Evolutionary conservation across 2,113 vertebrate genomes (phyloP).

Genomic region (Epinephelus moara): DNA sequence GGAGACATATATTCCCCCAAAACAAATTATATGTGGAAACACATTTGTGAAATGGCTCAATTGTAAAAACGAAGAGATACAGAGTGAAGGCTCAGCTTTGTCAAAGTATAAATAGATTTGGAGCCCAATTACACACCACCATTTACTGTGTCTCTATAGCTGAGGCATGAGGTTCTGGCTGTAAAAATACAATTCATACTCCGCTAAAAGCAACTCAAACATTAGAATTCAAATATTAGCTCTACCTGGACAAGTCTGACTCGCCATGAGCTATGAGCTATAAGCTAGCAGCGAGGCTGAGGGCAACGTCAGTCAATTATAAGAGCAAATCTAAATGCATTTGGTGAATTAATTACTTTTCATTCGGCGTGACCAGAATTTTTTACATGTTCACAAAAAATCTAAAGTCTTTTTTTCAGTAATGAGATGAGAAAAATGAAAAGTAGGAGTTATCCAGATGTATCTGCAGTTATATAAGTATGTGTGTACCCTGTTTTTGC

Average conservation of each 20-base stretch:
- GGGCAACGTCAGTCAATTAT: constrained; percentile 2
- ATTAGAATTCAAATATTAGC: constrained; percentile 17
- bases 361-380: background rate
- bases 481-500: background rate
- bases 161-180: background rate
- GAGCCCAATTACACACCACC: background rate
- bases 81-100: background rate
- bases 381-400: background rate
- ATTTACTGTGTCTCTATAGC: background rate
- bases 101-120: background rate
- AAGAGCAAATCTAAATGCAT: background rate
- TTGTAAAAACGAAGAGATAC: background rate
- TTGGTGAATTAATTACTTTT: constrained; percentile 1
- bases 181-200: background rate
- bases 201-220: constrained; percentile 3
- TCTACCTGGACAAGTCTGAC: constrained; percentile 13
- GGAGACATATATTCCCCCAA: constrained; percentile 18
- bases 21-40: constrained; percentile 10
- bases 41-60: background rate
- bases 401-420: background rate
- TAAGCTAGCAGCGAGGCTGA: background rate
- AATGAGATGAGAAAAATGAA: background rate
- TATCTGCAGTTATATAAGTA: background rate
- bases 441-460: background rate
- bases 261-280: constrained; percentile 24